Conservation (phyloP, 2,797 vertebrate genomes). For the Gambelia wislizenii region DNA sequence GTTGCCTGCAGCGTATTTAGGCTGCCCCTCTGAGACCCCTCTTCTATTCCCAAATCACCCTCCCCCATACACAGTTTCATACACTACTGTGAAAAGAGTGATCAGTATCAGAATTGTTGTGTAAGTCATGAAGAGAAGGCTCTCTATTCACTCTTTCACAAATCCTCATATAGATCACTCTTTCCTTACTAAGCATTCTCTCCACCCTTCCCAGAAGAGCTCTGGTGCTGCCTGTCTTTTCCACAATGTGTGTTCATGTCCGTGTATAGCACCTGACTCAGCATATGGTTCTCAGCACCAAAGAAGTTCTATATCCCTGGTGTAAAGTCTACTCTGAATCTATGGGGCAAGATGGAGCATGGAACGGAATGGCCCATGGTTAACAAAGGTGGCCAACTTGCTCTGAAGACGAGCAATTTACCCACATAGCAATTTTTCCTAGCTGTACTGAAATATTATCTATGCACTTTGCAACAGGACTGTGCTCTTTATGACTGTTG, state of each 20-base stretch:
- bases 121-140: no score
- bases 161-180: neutral
- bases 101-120: no score
- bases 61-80: no score
- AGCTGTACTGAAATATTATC: rapidly evolving
- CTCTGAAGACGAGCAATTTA: rapidly evolving
- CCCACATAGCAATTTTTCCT: neutral
- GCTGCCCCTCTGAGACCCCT: no score
- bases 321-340: neutral
- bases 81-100: no score
- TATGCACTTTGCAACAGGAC: rapidly evolving
- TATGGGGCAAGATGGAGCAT: neutral
- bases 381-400: neutral
- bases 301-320: neutral
- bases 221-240: neutral
- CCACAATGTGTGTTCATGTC: neutral
- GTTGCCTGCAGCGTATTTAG: no score
- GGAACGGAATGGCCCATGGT: neutral
- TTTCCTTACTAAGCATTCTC: no score
- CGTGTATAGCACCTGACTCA: neutral
- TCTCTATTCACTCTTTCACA: neutral
- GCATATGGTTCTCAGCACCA: neutral
- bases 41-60: no score
- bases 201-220: neutral
- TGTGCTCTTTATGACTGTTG: neutral